Conservation (phyloP, 2,888 invertebrate genomes). For the Melinaea menophilus region DNA sequence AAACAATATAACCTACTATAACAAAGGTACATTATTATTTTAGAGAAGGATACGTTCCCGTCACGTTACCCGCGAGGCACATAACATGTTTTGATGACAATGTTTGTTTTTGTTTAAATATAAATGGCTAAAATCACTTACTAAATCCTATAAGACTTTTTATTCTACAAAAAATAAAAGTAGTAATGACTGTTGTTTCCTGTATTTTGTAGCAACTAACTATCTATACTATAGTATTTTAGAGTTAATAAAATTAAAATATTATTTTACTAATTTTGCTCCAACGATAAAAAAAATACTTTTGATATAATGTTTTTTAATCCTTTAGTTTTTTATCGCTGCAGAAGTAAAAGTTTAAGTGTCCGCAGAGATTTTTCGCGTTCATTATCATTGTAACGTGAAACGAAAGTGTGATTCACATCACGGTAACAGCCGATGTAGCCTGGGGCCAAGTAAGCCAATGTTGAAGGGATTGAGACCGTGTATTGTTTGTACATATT, state of each 20-base stretch:
- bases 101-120: slow-evolving; percentile 1
- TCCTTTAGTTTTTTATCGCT: background rate
- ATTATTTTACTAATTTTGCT: too few species aligned
- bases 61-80: slow-evolving; percentile 4
- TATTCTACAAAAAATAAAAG: too few species aligned
- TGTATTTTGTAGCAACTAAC: too few species aligned
- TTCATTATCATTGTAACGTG: background rate
- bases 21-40: slow-evolving; percentile 21
- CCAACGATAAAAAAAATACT: background rate
- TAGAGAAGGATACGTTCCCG: slow-evolving; percentile 20
- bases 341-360: background rate
- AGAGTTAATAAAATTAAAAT: too few species aligned
- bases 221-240: too few species aligned
- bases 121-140: background rate
- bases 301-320: background rate
- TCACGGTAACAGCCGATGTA: background rate
- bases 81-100: slow-evolving; percentile 1
- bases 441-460: slow-evolving; percentile 1
- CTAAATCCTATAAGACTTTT: too few species aligned
- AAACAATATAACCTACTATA: slow-evolving; percentile 2
- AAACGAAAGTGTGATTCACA: background rate
- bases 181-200: too few species aligned
- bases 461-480: slow-evolving; percentile 1
- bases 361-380: slow-evolving; percentile 1
- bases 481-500: slow-evolving; percentile 13